Percentiles rank a stretch among this genome's conserved stretches.
Conservation (phyloP, 1,140 invertebrate genomes). For the Fopius arisanus region DNA sequence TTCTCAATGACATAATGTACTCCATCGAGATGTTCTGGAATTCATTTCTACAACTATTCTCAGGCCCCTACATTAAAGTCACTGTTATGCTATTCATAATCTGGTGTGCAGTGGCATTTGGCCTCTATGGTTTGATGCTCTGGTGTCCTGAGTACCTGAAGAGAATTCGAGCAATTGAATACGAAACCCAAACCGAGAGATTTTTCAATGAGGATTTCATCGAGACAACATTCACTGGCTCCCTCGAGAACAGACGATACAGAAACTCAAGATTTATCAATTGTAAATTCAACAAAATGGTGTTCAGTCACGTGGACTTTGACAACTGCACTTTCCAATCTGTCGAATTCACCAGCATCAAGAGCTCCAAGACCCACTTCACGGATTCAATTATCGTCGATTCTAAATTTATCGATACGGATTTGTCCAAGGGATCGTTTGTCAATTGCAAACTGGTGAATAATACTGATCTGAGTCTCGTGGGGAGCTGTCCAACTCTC, state of each 20-base stretch:
- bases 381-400: conserved; percentile 61
- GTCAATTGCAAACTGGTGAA: conserved; percentile 61
- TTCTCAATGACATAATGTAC: conserved; percentile 61
- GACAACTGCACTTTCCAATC: conserved; percentile 65
- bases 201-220: conserved; percentile 41
- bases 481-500: conserved; percentile 53
- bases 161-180: conserved; percentile 58
- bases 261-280: conserved; percentile 53
- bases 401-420: conserved; percentile 66
- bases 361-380: conserved; percentile 66
- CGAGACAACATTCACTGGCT: conserved; percentile 51
- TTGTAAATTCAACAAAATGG: conserved; percentile 63
- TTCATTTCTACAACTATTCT: conserved; percentile 67
- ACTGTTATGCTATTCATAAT: conserved; percentile 57
- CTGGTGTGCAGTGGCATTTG: conserved; percentile 54
- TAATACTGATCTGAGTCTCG: conserved; percentile 60
- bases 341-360: conserved; percentile 65
- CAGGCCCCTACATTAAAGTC: conserved; percentile 61
- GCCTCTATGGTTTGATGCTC: conserved; percentile 56
- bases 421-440: conserved; percentile 63
- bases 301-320: conserved; percentile 66
- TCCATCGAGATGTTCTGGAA: conserved; percentile 67
- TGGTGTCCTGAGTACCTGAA: conserved; percentile 61
- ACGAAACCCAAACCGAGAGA: conserved; percentile 49
- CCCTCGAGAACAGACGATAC: conserved; percentile 64